phyloP scores from a whole-genome alignment of 2,888 invertebrate species.

The Stenodema calcarata region DNA sequence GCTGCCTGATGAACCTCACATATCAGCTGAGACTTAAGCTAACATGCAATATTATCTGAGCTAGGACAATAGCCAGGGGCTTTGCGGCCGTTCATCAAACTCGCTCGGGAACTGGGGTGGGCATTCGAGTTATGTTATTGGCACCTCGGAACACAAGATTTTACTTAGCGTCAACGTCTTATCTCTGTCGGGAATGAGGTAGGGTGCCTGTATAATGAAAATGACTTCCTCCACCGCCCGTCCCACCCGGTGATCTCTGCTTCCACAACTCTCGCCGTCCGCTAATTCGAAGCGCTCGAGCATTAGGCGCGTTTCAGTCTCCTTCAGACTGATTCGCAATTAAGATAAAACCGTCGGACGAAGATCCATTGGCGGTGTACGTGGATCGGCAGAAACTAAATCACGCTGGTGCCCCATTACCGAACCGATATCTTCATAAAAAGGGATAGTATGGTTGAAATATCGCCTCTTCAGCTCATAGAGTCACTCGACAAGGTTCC shows the following conservation, averaged over 20 bases:
- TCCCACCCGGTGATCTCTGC: not conserved
- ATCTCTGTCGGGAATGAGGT: not conserved
- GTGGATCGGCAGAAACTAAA: not conserved
- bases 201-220: conserved; percentile 25
- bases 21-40: not conserved
- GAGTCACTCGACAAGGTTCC: too few relatives aligned
- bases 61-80: not conserved
- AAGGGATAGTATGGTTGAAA: not conserved
- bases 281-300: not conserved
- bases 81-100: not conserved
- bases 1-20: not conserved
- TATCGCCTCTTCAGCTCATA: not conserved
- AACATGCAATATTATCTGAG: conserved; percentile 7
- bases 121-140: conserved; percentile 33
- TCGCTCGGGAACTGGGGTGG: not conserved
- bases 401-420: not conserved
- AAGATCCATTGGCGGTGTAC: not conserved
- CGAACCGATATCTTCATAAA: not conserved
- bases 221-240: not conserved
- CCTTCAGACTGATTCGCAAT: not conserved
- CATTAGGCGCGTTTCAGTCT: not conserved
- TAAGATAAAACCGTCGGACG: conserved; percentile 1
- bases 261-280: not conserved
- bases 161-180: conserved; percentile 31
- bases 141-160: conserved; percentile 41